Conservation (phyloP, 37 sponge, comb jelly and placozoan genomes). For the Hexactinellida sp. region DNA sequence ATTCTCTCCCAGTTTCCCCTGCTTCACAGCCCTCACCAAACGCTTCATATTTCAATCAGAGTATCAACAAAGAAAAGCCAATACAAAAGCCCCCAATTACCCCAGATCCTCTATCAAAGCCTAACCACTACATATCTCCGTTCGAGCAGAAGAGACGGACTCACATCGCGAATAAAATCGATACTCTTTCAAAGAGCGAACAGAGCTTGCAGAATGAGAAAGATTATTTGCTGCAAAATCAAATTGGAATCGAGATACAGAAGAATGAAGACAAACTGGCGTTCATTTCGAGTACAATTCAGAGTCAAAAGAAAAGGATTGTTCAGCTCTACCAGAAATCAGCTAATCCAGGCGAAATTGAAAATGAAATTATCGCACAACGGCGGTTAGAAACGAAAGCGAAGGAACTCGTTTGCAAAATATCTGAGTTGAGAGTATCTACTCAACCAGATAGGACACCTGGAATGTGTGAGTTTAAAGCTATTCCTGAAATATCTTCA, state of each 20-base stretch:
- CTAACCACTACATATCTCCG: background rate
- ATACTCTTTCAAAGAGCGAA: background rate
- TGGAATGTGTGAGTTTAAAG: background rate
- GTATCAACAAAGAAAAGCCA: background rate
- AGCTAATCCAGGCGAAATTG: slow-evolving; percentile 19
- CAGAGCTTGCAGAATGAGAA: background rate
- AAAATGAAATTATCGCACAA: slow-evolving; percentile 53
- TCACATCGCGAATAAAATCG: background rate
- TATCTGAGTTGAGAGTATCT: background rate
- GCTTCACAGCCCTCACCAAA: background rate
- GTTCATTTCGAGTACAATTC: slow-evolving; percentile 16
- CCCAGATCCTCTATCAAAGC: background rate
- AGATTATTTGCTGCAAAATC: background rate
- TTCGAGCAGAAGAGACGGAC: background rate
- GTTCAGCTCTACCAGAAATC: slow-evolving; percentile 4
- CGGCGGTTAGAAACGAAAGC: slow-evolving; percentile 57
- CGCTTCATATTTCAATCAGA: background rate
- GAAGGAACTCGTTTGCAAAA: slow-evolving; percentile 19
- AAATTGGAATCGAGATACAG: background rate
- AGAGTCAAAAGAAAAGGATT: slow-evolving; percentile 42
- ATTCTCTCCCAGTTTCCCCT: background rate
- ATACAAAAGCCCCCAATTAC: background rate
- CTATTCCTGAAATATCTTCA: background rate
- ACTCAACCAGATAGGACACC: background rate
- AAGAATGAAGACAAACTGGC: background rate